These are phyloP conservation scores for Balanococcus diminutus DNA, from an alignment of 2,888 invertebrate genomes.

Conservation along the genomic window DNA sequence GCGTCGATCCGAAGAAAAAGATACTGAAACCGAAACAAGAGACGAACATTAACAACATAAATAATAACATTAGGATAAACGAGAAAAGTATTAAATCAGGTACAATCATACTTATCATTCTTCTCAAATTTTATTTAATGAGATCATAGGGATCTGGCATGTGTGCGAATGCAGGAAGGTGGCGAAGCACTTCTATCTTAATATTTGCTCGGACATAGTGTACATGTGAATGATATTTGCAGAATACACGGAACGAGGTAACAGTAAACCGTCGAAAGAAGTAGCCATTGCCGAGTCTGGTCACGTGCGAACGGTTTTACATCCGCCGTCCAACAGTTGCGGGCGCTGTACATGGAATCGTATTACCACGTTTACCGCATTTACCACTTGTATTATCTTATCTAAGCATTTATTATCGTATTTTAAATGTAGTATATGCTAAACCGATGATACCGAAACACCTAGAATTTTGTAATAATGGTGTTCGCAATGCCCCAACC, in stretches of 20 bases:
- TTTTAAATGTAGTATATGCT: slow-evolving; percentile 24
- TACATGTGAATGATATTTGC: neutral
- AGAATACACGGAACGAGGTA: slow-evolving; percentile 22
- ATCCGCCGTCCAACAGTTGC: slow-evolving; percentile 27
- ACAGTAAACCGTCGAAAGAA: neutral
- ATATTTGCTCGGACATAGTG: neutral
- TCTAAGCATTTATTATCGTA: slow-evolving; percentile 19
- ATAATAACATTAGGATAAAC: neutral
- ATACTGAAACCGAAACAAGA: slow-evolving; percentile 6
- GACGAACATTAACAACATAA: neutral
- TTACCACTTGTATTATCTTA: slow-evolving; percentile 41
- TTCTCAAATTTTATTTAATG: neutral
- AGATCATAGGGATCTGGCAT: neutral
- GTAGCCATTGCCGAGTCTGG: neutral
- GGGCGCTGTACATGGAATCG: neutral
- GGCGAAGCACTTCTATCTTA: neutral
- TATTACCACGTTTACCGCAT: slow-evolving; percentile 25
- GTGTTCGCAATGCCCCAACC: neutral
- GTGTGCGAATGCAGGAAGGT: neutral
- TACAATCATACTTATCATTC: slow-evolving; percentile 4
- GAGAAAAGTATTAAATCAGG: slow-evolving; percentile 20
- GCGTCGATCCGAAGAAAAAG: neutral
- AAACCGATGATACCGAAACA: neutral
- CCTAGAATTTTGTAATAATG: neutral
- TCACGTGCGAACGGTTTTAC: slow-evolving; percentile 31